A percentile compares a stretch with the other conserved stretches of the same genome.
Evolutionary conservation across 2,797 vertebrate genomes (phyloP).

Genomic region (Typhlichthys eigenmanni): DNA sequence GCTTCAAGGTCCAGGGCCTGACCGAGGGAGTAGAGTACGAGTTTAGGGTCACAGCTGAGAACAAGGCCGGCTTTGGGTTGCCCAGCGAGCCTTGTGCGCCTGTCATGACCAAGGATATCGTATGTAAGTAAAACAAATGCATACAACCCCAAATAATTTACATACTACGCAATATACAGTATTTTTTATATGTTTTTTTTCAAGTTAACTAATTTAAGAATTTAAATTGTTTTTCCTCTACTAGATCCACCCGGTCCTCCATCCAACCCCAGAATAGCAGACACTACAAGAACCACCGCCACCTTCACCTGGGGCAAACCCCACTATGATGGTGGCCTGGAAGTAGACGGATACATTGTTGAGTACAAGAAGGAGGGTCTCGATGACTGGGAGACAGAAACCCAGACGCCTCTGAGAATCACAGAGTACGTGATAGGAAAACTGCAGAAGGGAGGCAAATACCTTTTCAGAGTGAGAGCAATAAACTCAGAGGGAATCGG

Average conservation of each 20-base stretch:
- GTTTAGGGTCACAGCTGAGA: constrained; percentile 98
- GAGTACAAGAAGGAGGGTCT: constrained; percentile 95
- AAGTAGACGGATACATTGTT: constrained; percentile 91
- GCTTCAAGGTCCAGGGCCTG: constrained; percentile 93
- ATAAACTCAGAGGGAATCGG: constrained; percentile 91
- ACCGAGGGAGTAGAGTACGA: constrained; percentile 95
- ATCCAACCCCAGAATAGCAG: constrained; percentile 90
- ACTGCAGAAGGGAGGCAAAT: constrained; percentile 91
- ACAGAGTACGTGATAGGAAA: constrained; percentile 91
- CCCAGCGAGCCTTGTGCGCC: constrained; percentile 89
- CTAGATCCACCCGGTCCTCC: constrained; percentile 97
- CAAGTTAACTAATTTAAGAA: no score
- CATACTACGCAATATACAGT: neutral
- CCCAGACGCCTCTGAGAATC: constrained; percentile 84
- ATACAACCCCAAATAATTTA: neutral
- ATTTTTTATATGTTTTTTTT: no score
- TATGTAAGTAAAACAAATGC: constrained; percentile 86
- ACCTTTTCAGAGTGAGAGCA: constrained; percentile 92
- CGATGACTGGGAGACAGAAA: constrained; percentile 94
- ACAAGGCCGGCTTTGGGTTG: constrained; percentile 94
- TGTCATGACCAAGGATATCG: constrained; percentile 90
- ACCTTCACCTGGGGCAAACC: constrained; percentile 91
- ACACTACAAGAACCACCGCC: constrained; percentile 95
- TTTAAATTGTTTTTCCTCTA: constrained; percentile 4
- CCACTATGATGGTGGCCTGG: constrained; percentile 96